These are phyloP conservation scores for Drosophila lacicola DNA, from an alignment of 2,888 invertebrate genomes.

Conservation along the genomic window DNA sequence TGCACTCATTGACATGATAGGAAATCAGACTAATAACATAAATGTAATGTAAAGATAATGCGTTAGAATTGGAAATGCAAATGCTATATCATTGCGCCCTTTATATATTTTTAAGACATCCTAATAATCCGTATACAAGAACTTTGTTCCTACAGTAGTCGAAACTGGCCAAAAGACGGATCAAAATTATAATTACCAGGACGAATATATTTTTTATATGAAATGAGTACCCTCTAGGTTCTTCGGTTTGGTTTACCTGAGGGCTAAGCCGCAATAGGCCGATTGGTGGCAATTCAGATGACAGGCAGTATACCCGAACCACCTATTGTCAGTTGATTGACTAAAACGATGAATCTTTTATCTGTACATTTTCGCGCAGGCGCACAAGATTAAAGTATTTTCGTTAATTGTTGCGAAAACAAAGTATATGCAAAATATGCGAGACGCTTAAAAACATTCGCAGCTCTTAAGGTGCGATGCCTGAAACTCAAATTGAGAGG, in stretches of 20 bases:
- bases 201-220: background rate
- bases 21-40: background rate
- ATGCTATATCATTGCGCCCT: too few relatives aligned
- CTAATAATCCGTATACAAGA: too few relatives aligned
- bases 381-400: constrained; percentile 47
- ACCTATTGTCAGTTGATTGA: background rate
- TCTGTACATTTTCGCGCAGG: background rate
- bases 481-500: constrained; percentile 42
- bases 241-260: background rate
- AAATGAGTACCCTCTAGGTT: background rate
- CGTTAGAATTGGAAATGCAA: background rate
- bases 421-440: constrained; percentile 33
- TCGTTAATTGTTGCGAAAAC: constrained; percentile 56
- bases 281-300: background rate
- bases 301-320: background rate
- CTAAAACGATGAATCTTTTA: constrained; percentile 1
- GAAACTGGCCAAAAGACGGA: background rate
- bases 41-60: background rate
- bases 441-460: constrained; percentile 46
- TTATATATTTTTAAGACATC: too few relatives aligned
- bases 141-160: too few relatives aligned
- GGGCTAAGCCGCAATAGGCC: background rate
- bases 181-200: background rate
- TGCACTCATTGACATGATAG: background rate
- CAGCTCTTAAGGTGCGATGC: constrained; percentile 28